phyloP scores from a whole-genome alignment of 2,113 vertebrate genomes.

The Melanostigma gelatinosum region DNA sequence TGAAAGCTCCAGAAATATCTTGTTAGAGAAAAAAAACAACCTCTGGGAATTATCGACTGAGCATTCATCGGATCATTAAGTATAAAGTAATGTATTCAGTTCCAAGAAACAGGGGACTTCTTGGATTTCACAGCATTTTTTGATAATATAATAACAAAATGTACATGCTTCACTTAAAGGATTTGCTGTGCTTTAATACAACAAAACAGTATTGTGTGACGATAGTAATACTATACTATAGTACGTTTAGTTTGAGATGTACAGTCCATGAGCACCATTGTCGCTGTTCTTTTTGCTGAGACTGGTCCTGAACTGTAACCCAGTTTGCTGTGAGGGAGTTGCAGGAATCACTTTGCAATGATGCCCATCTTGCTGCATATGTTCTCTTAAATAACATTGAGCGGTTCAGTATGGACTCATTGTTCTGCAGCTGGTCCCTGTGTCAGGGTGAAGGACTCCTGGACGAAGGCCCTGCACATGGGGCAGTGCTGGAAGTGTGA shows the following conservation, averaged over 20 bases:
- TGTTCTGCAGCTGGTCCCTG: not conserved
- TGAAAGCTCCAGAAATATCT: too few relatives aligned
- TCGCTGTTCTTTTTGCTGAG: not conserved
- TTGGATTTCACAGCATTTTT: not conserved
- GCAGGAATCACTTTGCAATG: not conserved
- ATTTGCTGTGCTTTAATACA: not conserved
- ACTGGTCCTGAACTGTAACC: not conserved
- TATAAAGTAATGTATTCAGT: not conserved
- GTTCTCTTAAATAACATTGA: not conserved
- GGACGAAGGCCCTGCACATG: slow-evolving; percentile 92
- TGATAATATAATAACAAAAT: not conserved
- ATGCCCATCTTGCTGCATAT: too few relatives aligned
- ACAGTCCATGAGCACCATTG: not conserved
- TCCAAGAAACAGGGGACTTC: not conserved
- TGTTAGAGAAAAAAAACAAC: not conserved
- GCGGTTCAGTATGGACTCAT: not conserved
- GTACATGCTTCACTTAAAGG: not conserved
- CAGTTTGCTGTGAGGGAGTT: not conserved
- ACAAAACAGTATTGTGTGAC: not conserved
- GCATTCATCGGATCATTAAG: not conserved
- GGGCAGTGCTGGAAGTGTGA: slow-evolving; percentile 92
- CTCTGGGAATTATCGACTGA: not conserved
- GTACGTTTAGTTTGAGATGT: not conserved
- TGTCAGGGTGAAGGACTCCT: slow-evolving; percentile 89
- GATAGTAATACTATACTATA: too few relatives aligned